Conservation (phyloP, 1,140 invertebrate species). For the Listronotus oregonensis region DNA sequence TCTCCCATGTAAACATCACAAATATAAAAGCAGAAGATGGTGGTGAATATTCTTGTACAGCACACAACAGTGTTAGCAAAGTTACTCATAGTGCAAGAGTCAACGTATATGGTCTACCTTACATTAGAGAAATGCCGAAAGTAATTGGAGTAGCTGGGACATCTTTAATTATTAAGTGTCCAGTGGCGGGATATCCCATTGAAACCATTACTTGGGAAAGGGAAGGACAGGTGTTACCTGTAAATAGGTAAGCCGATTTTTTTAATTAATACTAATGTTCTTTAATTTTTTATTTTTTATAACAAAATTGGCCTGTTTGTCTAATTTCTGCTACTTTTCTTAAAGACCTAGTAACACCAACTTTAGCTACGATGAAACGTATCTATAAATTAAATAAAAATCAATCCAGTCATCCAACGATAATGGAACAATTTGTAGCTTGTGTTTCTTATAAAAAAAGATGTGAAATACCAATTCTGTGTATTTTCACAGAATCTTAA, state of each 20-base stretch:
- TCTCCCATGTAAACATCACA: conserved; percentile 93
- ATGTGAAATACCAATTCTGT: no score
- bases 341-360: no score
- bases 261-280: no score
- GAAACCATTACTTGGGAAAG: conserved; percentile 87
- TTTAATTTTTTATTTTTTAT: no score
- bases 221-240: conserved; percentile 81
- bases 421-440: no score
- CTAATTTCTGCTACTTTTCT: no score
- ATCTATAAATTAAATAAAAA: no score
- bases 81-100: conserved; percentile 81
- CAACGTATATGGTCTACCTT: conserved; percentile 90
- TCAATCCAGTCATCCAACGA: no score
- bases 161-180: conserved; percentile 86
- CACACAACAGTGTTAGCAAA: conserved; percentile 78
- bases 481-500: no score
- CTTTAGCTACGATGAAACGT: no score
- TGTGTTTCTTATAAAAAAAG: no score
- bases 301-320: no score
- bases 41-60: conserved; percentile 87
- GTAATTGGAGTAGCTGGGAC: conserved; percentile 87
- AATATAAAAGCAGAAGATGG: conserved; percentile 87
- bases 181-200: conserved; percentile 91
- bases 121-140: conserved; percentile 88
- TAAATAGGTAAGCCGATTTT: conserved; percentile 69